Evolutionary conservation across 2,797 vertebrate species (phyloP), one percentile per base, ranked within the genome.

Genomic region (Chaenodraco wilsoni): DNA sequence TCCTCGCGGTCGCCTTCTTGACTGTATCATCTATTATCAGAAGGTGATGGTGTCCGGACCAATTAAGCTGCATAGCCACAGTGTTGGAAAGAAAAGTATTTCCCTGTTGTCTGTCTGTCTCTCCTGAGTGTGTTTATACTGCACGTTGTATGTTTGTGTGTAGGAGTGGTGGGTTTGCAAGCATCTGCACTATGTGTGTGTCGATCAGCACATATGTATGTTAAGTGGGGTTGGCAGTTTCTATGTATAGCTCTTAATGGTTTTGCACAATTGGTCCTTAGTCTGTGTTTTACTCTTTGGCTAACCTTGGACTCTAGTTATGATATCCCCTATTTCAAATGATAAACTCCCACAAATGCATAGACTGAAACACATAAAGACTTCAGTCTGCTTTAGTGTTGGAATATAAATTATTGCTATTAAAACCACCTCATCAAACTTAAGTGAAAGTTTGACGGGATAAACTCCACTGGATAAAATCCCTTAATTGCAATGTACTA

Each of bases 21-120:
- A 61, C 52, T 79, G 69, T 77, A 66, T 79, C 77, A 45, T 81
- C 74, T 37, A 76, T 78, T 79, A 76, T 48, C 55, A 62, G 46
- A 64, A 81, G 57, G 60, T 83, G 79, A 68, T 51, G 45, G 58
- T 75, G 63, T 79, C 72, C 40, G 65, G 50, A 63, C 64, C 46
- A 62, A 82, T 87, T 81, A 74, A 17, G 13, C 56, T 65, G 43
- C 45, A 55, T 44, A 37, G 17, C 45, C 56, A 51, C 2, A 27
- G 6, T 21, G 49, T 60, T 44, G 11, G 57, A 48, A 59, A 43
- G 45, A 69, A 41, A 58, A 46, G 15, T 5, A 44, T 50, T n/a
- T 74, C 23, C 46, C 59, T 21, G 21, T 50, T 69, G 52, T 41
- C 16, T 27, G 44, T 41, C 45, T 27, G 44, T 41, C 45, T 60